Base-by-base conservation (phyloP, 2,888 invertebrate species). In the Macrophya alboannulata region DNA sequence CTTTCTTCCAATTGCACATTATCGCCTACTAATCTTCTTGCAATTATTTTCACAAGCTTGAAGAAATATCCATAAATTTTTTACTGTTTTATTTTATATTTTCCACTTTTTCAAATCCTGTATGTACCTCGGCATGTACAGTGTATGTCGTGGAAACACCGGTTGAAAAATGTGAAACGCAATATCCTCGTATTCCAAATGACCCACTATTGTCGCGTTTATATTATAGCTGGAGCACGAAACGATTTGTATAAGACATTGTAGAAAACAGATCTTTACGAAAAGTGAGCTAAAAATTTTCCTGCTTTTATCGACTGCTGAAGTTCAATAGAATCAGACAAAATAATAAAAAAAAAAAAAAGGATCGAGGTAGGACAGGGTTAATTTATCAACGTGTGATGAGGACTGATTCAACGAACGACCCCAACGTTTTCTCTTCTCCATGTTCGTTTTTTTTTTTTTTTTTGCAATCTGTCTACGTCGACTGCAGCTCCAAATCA, bases 401-500 rank as follows among this genome's bases (percentile, higher is more conserved):
- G 17, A 4, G 74, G 45, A 15, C n/a, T 21, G 45, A 45, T 43
- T 45, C 45, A 15, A 45, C 74, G 21, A 45, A 74, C 45, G 74
- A 43, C 12, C 43, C 45, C 6, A 74, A 21, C 74, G 74, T 21
- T 45, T 12, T 25, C 12, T 74, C 43, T 25, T 1, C n/a, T 17
- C 25, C 74, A 12, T 45, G 45, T 31, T 74, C 25, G 45, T 45
- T 45, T 45, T n/a, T n/a, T n/a, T n/a, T n/a, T n/a, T n/a, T n/a
- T n/a, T n/a, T n/a, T 74, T 74, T 48, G 6, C 45, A 25, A 74
- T 74, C 21, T 74, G 4, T 74, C 74, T 43, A 74, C 6, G 74
- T 74, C 74, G 21, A 45, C 9, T 74, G 25, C 45, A 74, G 43
- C 74, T 74, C 43, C 43, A 12, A 45, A 74, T 74, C 74, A 74